Evolutionary conservation across 2,113 vertebrate species (phyloP), one percentile per base, ranked within the genome.

Genomic region (Rhynchopsitta pachyrhyncha): DNA sequence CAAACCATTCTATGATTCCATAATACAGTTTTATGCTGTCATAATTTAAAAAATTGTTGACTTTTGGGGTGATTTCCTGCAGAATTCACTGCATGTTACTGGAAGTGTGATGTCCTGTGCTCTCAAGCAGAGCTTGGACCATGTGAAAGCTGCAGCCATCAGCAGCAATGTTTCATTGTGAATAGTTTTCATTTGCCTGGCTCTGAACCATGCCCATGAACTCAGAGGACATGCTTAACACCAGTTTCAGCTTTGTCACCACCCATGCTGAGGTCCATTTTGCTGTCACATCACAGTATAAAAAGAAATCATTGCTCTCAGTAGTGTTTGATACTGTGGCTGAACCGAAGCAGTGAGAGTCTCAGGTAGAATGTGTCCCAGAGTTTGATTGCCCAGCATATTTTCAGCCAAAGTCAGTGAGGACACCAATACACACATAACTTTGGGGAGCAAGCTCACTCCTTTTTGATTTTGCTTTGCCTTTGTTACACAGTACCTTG

Each of bases 251-350:
- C 66, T 91, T 86, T 17, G 5, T 93, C 46, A 77, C 52, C 39
- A 42, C 39, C 37, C 47, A 4, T 19, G 62, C 71, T 46, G 35
- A 0, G 0, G 69, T 88, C 69, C 66, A 53, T 93, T 92, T 87
- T 96, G 68, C 76, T 95, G 82, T 96, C 92, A 95, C 53, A 60
- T 77, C 0, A 2, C 94, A 94, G 94, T 95, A 31, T 55, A 93
- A 96, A 96, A 95, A 84, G 86, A 96, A 96, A 80, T 83, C 78
- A 84, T 86, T 94, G 78, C 59, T 95, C 53, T 93, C 81, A 44
- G 66, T 69, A 33, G 31, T 1, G 19, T 88, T 94, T 93, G 88
- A 86, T 73, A 66, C 37, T 4, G 8, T 57, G 66, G 70, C 87
- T 52, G 84, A 84, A 80, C 50, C 9, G 9, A 82, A 90, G 64